Base-by-base conservation (phyloP, 2,113 vertebrate genomes). In the Helogale parvula region DNA sequence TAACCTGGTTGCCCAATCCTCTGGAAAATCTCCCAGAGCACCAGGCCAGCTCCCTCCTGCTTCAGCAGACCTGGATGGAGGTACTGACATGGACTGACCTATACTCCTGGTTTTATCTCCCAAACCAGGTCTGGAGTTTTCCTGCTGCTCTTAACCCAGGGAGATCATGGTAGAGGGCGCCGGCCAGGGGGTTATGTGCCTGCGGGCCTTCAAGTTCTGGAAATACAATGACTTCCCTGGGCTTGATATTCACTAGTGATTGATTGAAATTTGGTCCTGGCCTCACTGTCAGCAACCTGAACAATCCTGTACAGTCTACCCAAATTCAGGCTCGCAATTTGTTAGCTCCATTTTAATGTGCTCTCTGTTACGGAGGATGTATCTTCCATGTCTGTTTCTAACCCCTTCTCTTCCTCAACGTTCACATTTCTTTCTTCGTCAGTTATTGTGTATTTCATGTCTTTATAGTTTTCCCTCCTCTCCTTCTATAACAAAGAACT, bases 81-180 rank as follows among this genome's bases (percentile, higher is more conserved):
- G 57, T 25, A 6, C 35, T 0, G 31, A 50, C 5, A 0, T 2
- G 8, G 25, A 5, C 8, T 2, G 21, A 11, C 2, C 0, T 2
- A 7, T 0, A 15, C n/a, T 17, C 3, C 3, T 27, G 76, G 12
- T 88, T 72, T 63, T 27, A 38, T 11, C 41, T 90, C 63, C 17
- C 8, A 31, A 21, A 23, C 23, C 33, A n/a, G 66, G 38, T 69
- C 47, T 35, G 47, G 35, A 54, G 33, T 27, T 50, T 68, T 31
- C 12, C 52, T 38, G 31, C 81, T 45, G 17, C 54, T 57, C 76
- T 45, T 87, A 8, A 19, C 19, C 3, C 4, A 35, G 23, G 11
- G 88, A 1, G 1, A 11, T 41, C 14, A 10, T 3, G 1, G 27
- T 31, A n/a, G n/a, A 54, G 65, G 74, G 52, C 72, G 74, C 57